Evolutionary conservation across 1,140 invertebrate genomes (phyloP).

Genomic region (Phymastichus coffea): DNA sequence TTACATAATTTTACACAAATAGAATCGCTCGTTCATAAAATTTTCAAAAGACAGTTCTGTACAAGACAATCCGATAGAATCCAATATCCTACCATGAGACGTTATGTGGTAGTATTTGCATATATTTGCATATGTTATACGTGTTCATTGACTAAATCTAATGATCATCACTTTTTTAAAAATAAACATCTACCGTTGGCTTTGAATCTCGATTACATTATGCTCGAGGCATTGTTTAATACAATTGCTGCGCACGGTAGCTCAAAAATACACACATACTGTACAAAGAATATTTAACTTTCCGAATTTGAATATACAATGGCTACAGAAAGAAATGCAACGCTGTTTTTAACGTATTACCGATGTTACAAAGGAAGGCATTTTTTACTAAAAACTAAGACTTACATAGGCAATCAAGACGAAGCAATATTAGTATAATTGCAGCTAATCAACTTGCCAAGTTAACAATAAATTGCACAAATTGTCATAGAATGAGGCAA

Average conservation of each 20-base stretch:
- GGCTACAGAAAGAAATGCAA: slow-evolving; percentile 31
- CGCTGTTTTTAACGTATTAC: slow-evolving; percentile 25
- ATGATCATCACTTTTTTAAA: slow-evolving; percentile 29
- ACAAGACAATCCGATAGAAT: slow-evolving; percentile 25
- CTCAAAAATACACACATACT: slow-evolving; percentile 24
- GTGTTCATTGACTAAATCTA: slow-evolving; percentile 30
- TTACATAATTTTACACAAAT: slow-evolving; percentile 27
- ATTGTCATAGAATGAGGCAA: slow-evolving; percentile 35
- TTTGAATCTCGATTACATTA: neutral
- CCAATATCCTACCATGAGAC: slow-evolving; percentile 1
- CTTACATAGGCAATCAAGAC: too few species aligned
- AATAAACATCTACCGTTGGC: slow-evolving; percentile 21
- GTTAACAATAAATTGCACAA: slow-evolving; percentile 37
- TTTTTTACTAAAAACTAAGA: slow-evolving; percentile 21
- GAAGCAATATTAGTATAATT: neutral
- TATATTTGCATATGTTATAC: slow-evolving; percentile 3
- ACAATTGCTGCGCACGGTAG: slow-evolving; percentile 15
- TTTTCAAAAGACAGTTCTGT: slow-evolving; percentile 17
- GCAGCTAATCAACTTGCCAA: slow-evolving; percentile 6
- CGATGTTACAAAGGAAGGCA: slow-evolving; percentile 23
- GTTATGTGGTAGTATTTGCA: neutral
- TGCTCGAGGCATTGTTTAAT: slow-evolving; percentile 12
- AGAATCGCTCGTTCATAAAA: slow-evolving; percentile 21
- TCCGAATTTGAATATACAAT: slow-evolving; percentile 29
- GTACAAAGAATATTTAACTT: slow-evolving; percentile 15